Percentiles rank a stretch among this genome's conserved stretches.
phyloP scores from a whole-genome alignment of 2,888 invertebrate genomes.

The Nasonovia ribisnigri region DNA sequence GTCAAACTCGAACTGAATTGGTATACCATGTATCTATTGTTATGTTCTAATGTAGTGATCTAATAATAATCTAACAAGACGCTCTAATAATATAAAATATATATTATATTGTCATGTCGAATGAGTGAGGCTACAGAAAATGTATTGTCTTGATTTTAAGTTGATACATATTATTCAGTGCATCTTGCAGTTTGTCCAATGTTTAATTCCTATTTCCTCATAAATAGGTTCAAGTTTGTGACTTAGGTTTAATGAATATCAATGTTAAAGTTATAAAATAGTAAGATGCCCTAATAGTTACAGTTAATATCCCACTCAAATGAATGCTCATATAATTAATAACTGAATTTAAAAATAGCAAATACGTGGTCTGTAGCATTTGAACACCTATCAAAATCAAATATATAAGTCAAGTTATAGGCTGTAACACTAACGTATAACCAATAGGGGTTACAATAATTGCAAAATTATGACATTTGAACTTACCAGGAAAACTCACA shows the following conservation, averaged over 20 bases:
- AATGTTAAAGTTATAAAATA: neutral
- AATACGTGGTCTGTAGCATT: neutral
- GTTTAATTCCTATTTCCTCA: neutral
- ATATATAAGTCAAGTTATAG: neutral
- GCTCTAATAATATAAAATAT: neutral
- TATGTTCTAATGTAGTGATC: neutral
- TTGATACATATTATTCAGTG: neutral
- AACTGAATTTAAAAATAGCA: neutral
- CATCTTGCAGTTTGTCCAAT: neutral
- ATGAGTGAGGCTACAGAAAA: neutral
- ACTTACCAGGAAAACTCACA: neutral
- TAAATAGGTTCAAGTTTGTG: neutral
- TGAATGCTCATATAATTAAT: neutral
- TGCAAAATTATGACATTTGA: neutral
- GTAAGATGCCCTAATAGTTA: neutral
- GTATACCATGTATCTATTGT: neutral
- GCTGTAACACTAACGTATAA: too few species aligned
- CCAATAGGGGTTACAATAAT: too few species aligned
- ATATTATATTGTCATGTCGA: neutral
- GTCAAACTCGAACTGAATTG: neutral
- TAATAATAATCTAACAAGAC: neutral
- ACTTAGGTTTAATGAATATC: neutral
- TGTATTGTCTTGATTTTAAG: neutral
- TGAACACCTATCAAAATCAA: neutral
- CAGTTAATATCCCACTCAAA: neutral